These are phyloP conservation scores for Leptobrachium leishanense DNA, from an alignment of 2,113 vertebrate genomes.

Conservation along the genomic window DNA sequence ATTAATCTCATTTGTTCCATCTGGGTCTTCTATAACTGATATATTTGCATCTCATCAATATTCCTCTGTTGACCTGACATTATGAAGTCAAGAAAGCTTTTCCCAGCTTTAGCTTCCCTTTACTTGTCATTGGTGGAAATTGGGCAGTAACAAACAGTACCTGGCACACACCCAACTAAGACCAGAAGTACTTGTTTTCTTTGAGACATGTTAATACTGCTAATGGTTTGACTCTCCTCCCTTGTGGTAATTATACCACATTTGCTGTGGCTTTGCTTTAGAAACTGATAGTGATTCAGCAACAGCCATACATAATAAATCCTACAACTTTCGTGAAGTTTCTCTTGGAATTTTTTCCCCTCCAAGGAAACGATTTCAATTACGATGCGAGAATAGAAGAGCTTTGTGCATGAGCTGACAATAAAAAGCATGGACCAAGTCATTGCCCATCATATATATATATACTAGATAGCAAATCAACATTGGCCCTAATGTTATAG, in stretches of 20 bases:
- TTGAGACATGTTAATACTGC: background rate
- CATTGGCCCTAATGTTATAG: too few relatives aligned
- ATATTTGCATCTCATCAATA: too few relatives aligned
- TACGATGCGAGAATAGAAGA: too few relatives aligned
- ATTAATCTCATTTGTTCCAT: background rate
- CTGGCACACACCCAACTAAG: background rate
- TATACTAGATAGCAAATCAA: too few relatives aligned
- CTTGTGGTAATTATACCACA: background rate
- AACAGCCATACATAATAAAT: background rate
- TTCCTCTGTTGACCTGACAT: background rate
- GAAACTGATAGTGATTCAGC: background rate
- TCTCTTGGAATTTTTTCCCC: too few relatives aligned
- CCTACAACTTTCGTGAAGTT: too few relatives aligned
- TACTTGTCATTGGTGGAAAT: background rate
- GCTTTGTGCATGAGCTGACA: too few relatives aligned
- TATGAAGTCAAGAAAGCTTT: background rate
- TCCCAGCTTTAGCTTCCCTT: background rate
- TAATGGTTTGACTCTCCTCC: slow-evolving; percentile 1
- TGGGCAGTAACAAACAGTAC: background rate
- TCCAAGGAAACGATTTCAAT: too few relatives aligned
- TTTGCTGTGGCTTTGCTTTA: background rate
- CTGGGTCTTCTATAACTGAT: background rate
- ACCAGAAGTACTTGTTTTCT: background rate
- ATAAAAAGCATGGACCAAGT: too few relatives aligned
- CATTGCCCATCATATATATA: too few relatives aligned